These are phyloP conservation scores for Thaumatotibia leucotreta DNA, from an alignment of 1,140 invertebrate species.

Conservation along the genomic window DNA sequence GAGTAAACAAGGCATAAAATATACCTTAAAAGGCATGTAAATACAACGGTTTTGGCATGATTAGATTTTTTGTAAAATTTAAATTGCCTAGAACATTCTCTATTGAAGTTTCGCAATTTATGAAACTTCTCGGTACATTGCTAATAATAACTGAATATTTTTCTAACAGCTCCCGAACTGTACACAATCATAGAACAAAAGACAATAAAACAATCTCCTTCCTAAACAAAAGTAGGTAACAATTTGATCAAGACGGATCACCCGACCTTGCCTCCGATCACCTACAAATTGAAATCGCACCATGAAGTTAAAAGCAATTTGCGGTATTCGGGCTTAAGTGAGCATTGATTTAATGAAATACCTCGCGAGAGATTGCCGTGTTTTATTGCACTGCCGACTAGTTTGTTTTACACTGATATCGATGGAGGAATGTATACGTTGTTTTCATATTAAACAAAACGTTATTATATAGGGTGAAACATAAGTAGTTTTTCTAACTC, in stretches of 20 bases:
- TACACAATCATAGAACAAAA: background rate
- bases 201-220: background rate
- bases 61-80: too few relatives aligned
- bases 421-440: background rate
- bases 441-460: background rate
- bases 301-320: constrained; percentile 21
- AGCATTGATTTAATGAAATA: constrained; percentile 30
- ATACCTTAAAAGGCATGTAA: too few relatives aligned
- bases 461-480: too few relatives aligned
- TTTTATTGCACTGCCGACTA: constrained; percentile 19
- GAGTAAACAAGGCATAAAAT: too few relatives aligned
- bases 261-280: background rate
- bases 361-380: constrained; percentile 16
- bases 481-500: too few relatives aligned
- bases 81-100: too few relatives aligned
- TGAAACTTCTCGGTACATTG: too few relatives aligned
- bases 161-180: too few relatives aligned
- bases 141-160: too few relatives aligned
- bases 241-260: constrained; percentile 12
- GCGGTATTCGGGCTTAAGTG: constrained; percentile 19
- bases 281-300: constrained; percentile 16
- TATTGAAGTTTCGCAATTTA: too few relatives aligned
- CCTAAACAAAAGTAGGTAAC: constrained; percentile 8
- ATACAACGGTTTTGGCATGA: too few relatives aligned
- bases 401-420: background rate